Conservation (phyloP, 2,797 vertebrate genomes). For the Fistularia tabacaria region DNA sequence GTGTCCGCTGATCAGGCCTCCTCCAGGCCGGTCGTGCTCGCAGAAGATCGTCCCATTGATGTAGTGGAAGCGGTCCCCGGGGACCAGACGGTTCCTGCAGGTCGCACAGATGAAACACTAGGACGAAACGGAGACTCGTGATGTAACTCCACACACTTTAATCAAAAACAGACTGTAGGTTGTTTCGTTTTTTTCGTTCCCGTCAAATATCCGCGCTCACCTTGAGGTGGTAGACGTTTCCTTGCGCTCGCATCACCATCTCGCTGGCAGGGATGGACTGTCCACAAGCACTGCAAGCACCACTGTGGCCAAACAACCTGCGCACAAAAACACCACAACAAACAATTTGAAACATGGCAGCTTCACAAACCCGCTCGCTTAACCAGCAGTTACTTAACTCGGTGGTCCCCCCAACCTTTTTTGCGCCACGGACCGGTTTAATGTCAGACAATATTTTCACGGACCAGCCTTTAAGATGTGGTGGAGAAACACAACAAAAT, state of each 20-base stretch:
- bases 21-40: conserved; percentile 77
- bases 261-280: conserved; percentile 81
- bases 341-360: background rate
- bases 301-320: conserved; percentile 81
- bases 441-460: too few species aligned
- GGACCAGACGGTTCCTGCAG: conserved; percentile 78
- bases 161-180: too few species aligned
- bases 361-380: background rate
- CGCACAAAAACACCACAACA: background rate
- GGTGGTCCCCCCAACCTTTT: too few species aligned
- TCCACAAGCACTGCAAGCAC: conserved; percentile 78
- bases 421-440: too few species aligned
- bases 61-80: conserved; percentile 79
- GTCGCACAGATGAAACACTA: conserved; percentile 81
- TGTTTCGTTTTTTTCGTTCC: too few species aligned
- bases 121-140: background rate
- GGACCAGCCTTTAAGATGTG: too few species aligned
- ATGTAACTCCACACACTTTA: background rate
- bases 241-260: conserved; percentile 82
- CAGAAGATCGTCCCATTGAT: conserved; percentile 81
- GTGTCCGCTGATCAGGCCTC: conserved; percentile 66
- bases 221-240: conserved; percentile 80
- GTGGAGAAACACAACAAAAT: too few species aligned
- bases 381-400: background rate
- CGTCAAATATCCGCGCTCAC: conserved; percentile 43